Base-by-base conservation (phyloP, 2,113 vertebrate species). In the Hydrochoerus hydrochaeris region DNA sequence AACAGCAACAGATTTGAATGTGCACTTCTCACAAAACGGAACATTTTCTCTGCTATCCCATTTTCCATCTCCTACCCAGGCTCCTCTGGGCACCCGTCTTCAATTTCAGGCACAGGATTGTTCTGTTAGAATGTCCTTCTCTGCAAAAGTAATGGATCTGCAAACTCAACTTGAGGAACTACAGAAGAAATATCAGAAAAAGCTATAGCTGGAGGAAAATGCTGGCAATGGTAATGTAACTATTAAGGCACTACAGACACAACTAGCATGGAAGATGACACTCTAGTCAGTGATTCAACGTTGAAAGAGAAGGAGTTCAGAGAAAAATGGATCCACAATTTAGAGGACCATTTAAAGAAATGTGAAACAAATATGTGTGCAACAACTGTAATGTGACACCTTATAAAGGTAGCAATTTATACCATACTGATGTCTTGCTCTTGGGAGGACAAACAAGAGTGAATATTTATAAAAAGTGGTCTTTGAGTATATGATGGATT, bases 401-500 rank as follows among this genome's bases (percentile, higher is more conserved):
- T 69, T 38, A 22, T 22, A 10, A 71, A 7, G 99, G 99, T 98
- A 96, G 98, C 92, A 99, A 97, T 96, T 98, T 99, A 87, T 98
- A 98, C 96, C 98, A 98, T 83, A 80, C 97, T 7, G 99, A 99
- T 0, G 95, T 98, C 30, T 98, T 98, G 94, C 92, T 98, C 92
- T 98, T 99, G 44, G 98, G 97, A 32, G 99, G 99, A 92, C 98
- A 99, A 96, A 99, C 99, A 0, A 52, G 99, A 99, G 97, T 99
- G 99, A 99, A 97, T 99, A 99, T 97, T 99, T 99, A 96, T 98
- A 99, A 98, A 99, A 99, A 97, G 99, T 99, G 94, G 95, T 99
- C 93, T 99, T 99, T 96, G 99, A 99, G 86, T 99, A 99, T 98
- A 99, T 99, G 99, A 99, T 99, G 99, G 99, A 99, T 96, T 99